A percentile compares a stretch with the other conserved stretches of the same genome.
These are phyloP conservation scores for Aphelinus certus DNA, from an alignment of 1,140 invertebrate genomes.

Conservation along the genomic window DNA sequence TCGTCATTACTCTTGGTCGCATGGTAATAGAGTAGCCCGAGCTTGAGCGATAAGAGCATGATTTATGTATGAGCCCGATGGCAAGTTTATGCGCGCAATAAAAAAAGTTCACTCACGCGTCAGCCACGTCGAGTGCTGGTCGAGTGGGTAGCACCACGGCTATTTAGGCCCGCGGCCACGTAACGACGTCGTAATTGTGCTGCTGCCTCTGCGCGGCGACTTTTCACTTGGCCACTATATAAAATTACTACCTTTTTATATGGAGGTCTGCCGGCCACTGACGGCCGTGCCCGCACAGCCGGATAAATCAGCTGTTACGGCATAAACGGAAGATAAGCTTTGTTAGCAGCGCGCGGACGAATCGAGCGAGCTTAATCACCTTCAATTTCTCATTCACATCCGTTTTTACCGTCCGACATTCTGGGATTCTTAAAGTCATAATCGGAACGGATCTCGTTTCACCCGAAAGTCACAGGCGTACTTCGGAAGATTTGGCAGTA, in stretches of 20 bases:
- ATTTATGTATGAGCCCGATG: constrained; percentile 23
- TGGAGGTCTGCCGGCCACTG: too few species aligned
- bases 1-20: constrained; percentile 30
- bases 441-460: too few species aligned
- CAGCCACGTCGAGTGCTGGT: background rate
- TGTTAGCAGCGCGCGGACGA: too few species aligned
- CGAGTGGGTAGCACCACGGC: background rate
- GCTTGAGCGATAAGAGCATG: constrained; percentile 12
- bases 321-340: too few species aligned
- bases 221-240: constrained; percentile 3
- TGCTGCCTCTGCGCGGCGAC: background rate
- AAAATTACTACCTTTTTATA: constrained; percentile 14
- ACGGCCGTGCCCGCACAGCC: too few species aligned
- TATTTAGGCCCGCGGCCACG: background rate
- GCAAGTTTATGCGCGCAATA: constrained; percentile 16
- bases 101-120: constrained; percentile 23
- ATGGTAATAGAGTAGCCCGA: constrained; percentile 16
- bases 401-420: too few species aligned
- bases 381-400: too few species aligned
- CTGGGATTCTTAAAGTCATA: too few species aligned
- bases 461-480: too few species aligned
- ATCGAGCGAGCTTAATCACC: too few species aligned
- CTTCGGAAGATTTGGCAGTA: too few species aligned
- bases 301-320: too few species aligned
- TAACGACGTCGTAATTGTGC: constrained; percentile 4